Evolutionary conservation across 2,888 invertebrate genomes (phyloP).

Genomic region (Nasonia oneida): DNA sequence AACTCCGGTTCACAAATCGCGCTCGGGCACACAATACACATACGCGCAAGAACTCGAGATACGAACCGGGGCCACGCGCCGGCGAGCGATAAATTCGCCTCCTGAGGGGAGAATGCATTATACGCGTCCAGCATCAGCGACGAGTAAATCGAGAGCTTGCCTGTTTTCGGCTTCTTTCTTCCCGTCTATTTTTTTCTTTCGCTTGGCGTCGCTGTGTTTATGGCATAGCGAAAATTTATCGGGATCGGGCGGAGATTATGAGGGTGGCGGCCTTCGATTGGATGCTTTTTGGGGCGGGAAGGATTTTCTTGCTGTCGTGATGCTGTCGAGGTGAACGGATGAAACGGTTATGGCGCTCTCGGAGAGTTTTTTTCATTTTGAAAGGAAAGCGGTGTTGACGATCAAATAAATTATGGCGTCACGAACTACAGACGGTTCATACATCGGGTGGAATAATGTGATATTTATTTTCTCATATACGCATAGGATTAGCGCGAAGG

Average conservation of each 20-base stretch:
- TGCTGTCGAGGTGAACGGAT: neutral
- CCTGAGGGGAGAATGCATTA: slow-evolving; percentile 43
- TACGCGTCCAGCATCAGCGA: neutral
- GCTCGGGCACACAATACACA: neutral
- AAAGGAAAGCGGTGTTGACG: neutral
- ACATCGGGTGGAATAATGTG: neutral
- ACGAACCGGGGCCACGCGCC: neutral
- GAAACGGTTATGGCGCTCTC: slow-evolving; percentile 24
- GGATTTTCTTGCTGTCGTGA: neutral
- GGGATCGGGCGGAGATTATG: slow-evolving; percentile 9
- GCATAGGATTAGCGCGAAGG: neutral
- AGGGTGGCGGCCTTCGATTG: slow-evolving; percentile 2
- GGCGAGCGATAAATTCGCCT: slow-evolving; percentile 34
- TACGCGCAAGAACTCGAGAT: neutral
- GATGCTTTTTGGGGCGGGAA: neutral
- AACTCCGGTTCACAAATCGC: slow-evolving; percentile 4
- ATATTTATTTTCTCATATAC: neutral
- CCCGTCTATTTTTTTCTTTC: neutral
- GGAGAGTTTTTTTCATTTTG: neutral
- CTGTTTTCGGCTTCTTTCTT: slow-evolving; percentile 13
- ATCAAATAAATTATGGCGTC: too few species aligned
- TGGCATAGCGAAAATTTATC: neutral
- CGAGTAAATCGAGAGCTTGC: slow-evolving; percentile 23
- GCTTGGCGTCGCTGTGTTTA: slow-evolving; percentile 1
- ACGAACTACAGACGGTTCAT: neutral